Evolutionary conservation across 2,113 vertebrate genomes (phyloP), one percentile per base, ranked within the genome.

Genomic region (Gambusia affinis): DNA sequence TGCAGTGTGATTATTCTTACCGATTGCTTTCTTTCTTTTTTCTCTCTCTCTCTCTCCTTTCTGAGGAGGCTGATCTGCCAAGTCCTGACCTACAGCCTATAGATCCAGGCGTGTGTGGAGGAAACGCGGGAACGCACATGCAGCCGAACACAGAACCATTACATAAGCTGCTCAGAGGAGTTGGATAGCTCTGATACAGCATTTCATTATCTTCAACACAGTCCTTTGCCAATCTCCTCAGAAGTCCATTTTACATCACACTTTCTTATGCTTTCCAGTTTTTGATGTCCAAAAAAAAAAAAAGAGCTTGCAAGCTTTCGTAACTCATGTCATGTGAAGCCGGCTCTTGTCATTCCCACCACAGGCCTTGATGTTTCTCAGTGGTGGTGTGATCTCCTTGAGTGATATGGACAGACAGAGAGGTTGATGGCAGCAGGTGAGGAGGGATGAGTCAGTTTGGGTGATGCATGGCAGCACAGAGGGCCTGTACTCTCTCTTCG

Each of bases 1-100:
- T 87, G 83, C 88, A 88, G 86, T 81, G 81, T 82, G 75, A 89
- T 86, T 82, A 90, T 87, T 90, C 76, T 72, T 77, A 67, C 70
- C 65, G 77, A 88, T 85, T 75, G 76, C 51, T 74, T 72, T 80
- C 39, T 64, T 54, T 72, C 71, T 72, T 64, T 66, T 31, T 4
- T 35, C 35, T 37, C 14, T 42, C 14, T 47, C 15, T 47, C 17
- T 47, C 17, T 47, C 75, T 76, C n/a, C n/a, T 76, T 70, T 69
- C 81, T 66, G 29, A 84, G 78, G 44, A 70, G 72, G 44, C 3
- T 47, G 70, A 67, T 60, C 76, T 82, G 82, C 79, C 87, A 86
- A 81, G 44, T 76, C 70, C 67, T 70, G 74, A 79, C 65, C 70
- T 67, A 63, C 70, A 29, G 64, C 14, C 78, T 70, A 67, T 70